phyloP scores from a whole-genome alignment of 2,113 vertebrate species.

The Notechis scutatus region DNA sequence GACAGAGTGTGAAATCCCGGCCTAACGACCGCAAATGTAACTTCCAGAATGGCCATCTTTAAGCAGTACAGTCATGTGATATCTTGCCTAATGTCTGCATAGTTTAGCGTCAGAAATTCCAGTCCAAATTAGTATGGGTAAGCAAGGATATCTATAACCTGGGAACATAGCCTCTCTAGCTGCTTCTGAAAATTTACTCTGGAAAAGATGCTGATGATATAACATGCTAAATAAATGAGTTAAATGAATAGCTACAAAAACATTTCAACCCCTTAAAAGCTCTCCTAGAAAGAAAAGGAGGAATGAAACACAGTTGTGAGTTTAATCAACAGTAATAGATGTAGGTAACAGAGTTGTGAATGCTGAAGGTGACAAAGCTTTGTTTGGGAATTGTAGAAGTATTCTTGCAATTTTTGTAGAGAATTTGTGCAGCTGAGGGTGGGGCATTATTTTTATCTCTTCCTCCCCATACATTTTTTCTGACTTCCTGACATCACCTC shows the following conservation, averaged over 20 bases:
- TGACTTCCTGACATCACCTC: background rate
- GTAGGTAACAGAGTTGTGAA: background rate
- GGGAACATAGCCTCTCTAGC: background rate
- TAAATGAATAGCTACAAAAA: background rate
- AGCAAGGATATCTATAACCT: background rate
- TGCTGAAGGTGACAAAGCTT: background rate
- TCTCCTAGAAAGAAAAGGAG: background rate
- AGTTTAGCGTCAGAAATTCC: background rate
- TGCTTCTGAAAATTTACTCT: background rate
- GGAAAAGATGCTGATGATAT: background rate
- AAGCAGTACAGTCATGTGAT: background rate
- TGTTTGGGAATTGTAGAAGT: background rate
- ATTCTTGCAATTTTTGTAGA: background rate
- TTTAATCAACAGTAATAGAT: background rate
- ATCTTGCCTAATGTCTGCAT: background rate
- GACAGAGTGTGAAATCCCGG: background rate
- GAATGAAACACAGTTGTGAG: background rate
- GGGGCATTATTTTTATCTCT: background rate
- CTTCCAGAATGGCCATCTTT: background rate
- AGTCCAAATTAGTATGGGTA: background rate
- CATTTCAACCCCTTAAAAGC: background rate
- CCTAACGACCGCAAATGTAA: background rate
- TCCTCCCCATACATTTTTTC: accelerated
- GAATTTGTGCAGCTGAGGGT: background rate
- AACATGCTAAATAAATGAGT: background rate